Base-by-base conservation (phyloP, 2,888 invertebrate species). In the Acleris holmiana region DNA sequence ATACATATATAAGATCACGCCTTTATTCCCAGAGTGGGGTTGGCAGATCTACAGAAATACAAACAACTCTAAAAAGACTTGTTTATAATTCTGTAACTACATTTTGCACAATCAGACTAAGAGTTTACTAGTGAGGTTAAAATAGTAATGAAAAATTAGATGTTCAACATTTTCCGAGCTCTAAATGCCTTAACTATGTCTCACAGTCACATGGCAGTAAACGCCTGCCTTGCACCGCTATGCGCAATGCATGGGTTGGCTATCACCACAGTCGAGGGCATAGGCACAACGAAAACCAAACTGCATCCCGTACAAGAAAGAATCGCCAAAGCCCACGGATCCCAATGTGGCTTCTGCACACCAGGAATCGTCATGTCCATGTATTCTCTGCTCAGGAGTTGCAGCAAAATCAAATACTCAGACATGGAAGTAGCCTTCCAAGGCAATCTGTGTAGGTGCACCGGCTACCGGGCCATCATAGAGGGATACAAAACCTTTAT, bases 311-410 rank as follows among this genome's bases (percentile, higher is more conserved):
- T 96, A 1, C 97, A 97, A 86, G 96, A 96, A 82, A 86, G 96
- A 72, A 95, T 97, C 55, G 96, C 97, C 0, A 95, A 96, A 88
- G 94, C 96, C 1, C 97, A 98, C 75, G 98, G 98, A 0, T 96
- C 97, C 0, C 98, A 98, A 85, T 98, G 98, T 79, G 97, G 97
- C 2, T 97, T 96, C 82, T 97, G 97, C 74, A 97, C 97, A 0
- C 97, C 97, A 2, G 98, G 98, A 15, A 97, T 98, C 69, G 96
- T 98, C 0, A 98, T 98, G 98, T 97, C 97, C 0, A 97, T 97
- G 97, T 98, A 97, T 78, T 93, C 96, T 0, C 88, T 98, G 48
- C 88, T 98, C 0, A 88, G 97, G 76, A 94, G 93, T 68, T 79
- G 77, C 62, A 79, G 74, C 60, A 80, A 80, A 67, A 85, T 92